Evolutionary conservation across 2,888 invertebrate genomes (phyloP), one percentile per base, ranked within the genome.

Genomic region (Protodeltote pygarga): DNA sequence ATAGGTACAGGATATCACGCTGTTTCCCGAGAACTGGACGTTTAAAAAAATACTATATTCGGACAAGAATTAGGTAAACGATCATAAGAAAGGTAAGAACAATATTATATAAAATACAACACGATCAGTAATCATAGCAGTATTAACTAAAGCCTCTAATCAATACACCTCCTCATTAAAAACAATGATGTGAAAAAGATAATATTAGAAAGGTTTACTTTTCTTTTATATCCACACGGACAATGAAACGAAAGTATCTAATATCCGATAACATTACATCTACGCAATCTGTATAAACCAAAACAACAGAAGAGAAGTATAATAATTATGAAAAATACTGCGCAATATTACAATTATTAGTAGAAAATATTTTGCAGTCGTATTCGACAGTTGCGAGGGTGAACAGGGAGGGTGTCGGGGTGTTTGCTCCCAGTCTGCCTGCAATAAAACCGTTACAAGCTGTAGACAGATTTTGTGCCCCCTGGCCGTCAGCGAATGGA

Each of bases 391-490:
- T 29, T 23, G 16, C 25, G 57, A 35, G 52, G 41, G 32, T 15
- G 17, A 27, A 33, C 25, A 16, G 51, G 25, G 15, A 19, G 52
- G 42, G 52, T 24, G 34, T 8, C 14, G 58, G 63, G 68, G 65
- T 65, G 69, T 71, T 75, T 71, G 70, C 65, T 54, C 60, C 51
- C 61, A 42, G 72, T 65, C 65, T 69, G 66, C 60, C 58, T 65
- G 71, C 69, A 73, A 71, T 79, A 78, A 76, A 78, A 67, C 71
- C 64, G 61, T 72, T 67, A 72, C 66, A 70, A 70, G 60, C 62
- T 64, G 72, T 70, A 69, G 75, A 76, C 73, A 64, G 72, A 67
- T 70, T 71, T 60, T 58, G 60, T 63, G 62, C 60, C 66, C 71
- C 54, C 64, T 48, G 64, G 62, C 57, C 48, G 61, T 63, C 61